Evolutionary conservation across 2,888 invertebrate species (phyloP), one percentile per base, ranked within the genome.

Genomic region (Iselma pallidipennis): DNA sequence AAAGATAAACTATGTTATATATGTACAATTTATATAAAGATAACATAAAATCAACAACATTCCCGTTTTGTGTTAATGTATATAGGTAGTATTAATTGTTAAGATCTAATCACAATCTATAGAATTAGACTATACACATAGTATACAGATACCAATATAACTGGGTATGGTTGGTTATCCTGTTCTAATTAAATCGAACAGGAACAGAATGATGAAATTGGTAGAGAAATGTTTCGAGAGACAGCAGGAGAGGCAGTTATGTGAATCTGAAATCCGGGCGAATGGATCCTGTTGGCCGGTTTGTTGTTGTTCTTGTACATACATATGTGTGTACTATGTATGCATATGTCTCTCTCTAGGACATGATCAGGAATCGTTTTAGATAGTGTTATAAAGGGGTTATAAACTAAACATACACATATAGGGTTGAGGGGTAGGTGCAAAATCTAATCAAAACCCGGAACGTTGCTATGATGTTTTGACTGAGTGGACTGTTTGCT

Each of bases 361-460:
- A 45, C 45, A 23, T 45, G 45, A 45, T 12, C 23, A 45, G 45
- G 23, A 45, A 45, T 45, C 23, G 45, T 45, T 45, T 45, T 45
- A 45, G 45, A 45, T 45, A 21, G 45, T 19, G 21, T 42, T 10
- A 21, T 7, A 28, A 28, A 28, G 21, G 42, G 45, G n/a, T 23
- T 45, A 45, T 45, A 45, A n/a, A 19, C 45, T 45, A n/a, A 10
- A 45, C 45, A 45, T n/a, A 45, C n/a, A 21, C 9, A 45, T 45
- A 45, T 4, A 12, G 23, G 21, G 12, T 45, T 45, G 45, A 66
- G 65, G 63, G 71, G 72, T 71, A 73, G 74, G 73, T 74, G 69
- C 75, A 76, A 80, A 81, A 81, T 81, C 80, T 80, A 81, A 81
- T 81, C 81, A 80, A 80, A 80, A 80, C 77, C 45, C 79, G 78